Conservation (phyloP, 2,888 invertebrate species). For the Latrodectus elegans region DNA sequence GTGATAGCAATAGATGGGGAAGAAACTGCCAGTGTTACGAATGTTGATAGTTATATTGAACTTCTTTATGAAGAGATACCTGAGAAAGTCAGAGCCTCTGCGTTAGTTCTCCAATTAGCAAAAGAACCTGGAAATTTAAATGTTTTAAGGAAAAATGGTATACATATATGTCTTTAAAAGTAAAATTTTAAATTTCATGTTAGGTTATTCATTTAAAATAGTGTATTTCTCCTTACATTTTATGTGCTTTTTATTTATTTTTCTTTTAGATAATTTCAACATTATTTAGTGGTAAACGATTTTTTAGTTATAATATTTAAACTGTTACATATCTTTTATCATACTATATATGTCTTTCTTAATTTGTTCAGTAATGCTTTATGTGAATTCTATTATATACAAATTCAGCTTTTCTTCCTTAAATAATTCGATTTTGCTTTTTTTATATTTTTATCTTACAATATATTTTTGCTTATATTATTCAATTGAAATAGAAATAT, state of each 20-base stretch:
- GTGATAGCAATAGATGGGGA: conserved; percentile 69
- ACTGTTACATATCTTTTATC: too few relatives aligned
- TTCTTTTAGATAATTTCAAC: too few relatives aligned
- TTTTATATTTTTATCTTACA: too few relatives aligned
- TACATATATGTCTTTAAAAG: conserved; percentile 48
- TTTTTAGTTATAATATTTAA: too few relatives aligned
- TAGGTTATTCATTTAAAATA: not conserved
- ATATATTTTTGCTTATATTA: too few relatives aligned
- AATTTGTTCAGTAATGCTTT: too few relatives aligned
- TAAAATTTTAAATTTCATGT: not conserved
- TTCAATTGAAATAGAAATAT: too few relatives aligned
- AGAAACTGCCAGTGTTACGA: conserved; percentile 84
- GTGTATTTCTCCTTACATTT: not conserved
- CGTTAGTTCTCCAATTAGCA: conserved; percentile 91
- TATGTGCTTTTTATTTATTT: not conserved
- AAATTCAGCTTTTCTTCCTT: too few relatives aligned
- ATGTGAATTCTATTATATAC: too few relatives aligned
- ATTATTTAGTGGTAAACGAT: too few relatives aligned
- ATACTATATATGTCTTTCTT: too few relatives aligned
- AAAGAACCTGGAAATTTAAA: conserved; percentile 95
- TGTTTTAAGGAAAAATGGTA: conserved; percentile 94
- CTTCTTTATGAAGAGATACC: conserved; percentile 91
- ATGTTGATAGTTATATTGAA: conserved; percentile 95
- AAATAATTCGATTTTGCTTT: too few relatives aligned
- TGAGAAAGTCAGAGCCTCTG: conserved; percentile 91